Base-by-base conservation (phyloP, 2,888 invertebrate genomes). In the Abrostola tripartita region DNA sequence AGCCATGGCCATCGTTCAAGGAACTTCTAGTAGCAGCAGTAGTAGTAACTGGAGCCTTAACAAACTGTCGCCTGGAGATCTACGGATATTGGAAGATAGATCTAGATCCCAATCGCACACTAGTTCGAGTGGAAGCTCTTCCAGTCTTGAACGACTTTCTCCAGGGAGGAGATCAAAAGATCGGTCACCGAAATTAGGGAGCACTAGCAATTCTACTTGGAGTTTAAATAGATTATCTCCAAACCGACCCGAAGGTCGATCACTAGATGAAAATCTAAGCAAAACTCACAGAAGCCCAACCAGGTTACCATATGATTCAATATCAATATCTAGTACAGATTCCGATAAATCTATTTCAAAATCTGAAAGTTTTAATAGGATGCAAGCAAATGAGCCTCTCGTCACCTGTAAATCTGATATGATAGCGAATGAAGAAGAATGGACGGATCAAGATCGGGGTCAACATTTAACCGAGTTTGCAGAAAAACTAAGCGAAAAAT, bases 401-500 rank as follows among this genome's bases (percentile, higher is more conserved):
- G 88, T 95, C 0, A 95, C 94, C 0, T 95, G 94, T 72, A 95
- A 94, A 78, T 95, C 94, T 10, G 95, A 95, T 65, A 95, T 95
- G 88, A 63, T 95, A 49, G 83, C 88, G 37, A 94, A 92, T 74
- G 93, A 94, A 77, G 95, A 95, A 55, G 95, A 93, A 42, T 96
- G 96, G 96, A 95, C 95, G 59, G 96, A 96, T 77, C 90, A 88
- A 71, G 96, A 96, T 71, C 96, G 96, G 73, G 95, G 95, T 70
- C 96, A 96, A 79, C 97, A 97, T 84, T 92, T 97, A 68, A 96
- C 96, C 2, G 97, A 97, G 81, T 97, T 97, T 81, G 97, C 97
- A 0, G 97, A 98, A 83, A 96, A 97, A 84, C 91, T 98, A n/a
- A 97, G 97, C 83, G 97, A 97, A 83, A 97, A 97, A 85, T 91